A percentile compares a stretch with the other conserved stretches of the same genome.
phyloP scores from a whole-genome alignment of 2,888 invertebrate species.

The Microchrysa polita region DNA sequence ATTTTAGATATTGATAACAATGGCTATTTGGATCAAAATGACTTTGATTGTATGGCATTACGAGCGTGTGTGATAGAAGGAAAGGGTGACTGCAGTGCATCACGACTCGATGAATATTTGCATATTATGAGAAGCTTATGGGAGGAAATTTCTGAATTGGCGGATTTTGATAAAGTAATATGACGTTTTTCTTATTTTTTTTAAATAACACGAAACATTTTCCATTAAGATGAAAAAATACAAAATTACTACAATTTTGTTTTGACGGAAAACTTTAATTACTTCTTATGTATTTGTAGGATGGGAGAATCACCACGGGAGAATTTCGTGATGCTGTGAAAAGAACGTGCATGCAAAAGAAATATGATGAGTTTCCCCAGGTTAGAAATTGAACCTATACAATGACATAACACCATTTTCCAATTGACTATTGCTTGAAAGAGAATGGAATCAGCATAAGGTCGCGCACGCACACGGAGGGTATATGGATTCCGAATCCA shows the following conservation, averaged over 20 bases:
- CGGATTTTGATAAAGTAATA: constrained; percentile 84
- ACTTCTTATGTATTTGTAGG: constrained; percentile 67
- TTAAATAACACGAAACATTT: neutral
- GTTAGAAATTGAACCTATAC: too few relatives aligned
- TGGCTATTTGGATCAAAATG: constrained; percentile 82
- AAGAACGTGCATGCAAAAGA: constrained; percentile 80
- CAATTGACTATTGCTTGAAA: too few relatives aligned
- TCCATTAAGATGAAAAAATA: neutral
- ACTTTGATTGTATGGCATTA: constrained; percentile 84
- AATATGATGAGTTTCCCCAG: constrained; percentile 82
- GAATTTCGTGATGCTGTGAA: constrained; percentile 85
- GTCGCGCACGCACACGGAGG: too few relatives aligned
- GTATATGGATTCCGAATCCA: too few relatives aligned
- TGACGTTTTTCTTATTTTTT: too few relatives aligned
- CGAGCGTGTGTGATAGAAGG: constrained; percentile 84
- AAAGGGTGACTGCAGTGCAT: constrained; percentile 80
- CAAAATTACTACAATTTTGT: neutral
- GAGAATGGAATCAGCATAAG: too few relatives aligned
- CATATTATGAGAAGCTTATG: constrained; percentile 85
- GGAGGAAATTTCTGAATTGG: constrained; percentile 86
- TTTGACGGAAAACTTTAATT: neutral
- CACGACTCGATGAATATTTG: constrained; percentile 79
- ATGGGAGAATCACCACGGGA: constrained; percentile 81
- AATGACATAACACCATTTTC: too few relatives aligned
- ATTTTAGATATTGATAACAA: constrained; percentile 84